Evolutionary conservation across 2,888 invertebrate species (phyloP).

Genomic region (Zonitis immaculata): DNA sequence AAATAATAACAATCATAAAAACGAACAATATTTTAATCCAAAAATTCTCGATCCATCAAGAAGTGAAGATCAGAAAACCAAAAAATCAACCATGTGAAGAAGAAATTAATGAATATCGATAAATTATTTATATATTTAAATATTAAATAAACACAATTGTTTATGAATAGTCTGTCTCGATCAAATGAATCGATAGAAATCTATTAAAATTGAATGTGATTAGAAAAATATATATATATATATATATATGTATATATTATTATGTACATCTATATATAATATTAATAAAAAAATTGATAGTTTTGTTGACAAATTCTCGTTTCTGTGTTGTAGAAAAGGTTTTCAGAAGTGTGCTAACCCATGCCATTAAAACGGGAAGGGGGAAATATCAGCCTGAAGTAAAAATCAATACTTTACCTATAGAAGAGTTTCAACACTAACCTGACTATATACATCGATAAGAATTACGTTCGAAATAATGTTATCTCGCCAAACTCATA

Average conservation of each 20-base stretch:
- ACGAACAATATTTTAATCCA: neutral
- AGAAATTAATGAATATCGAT: neutral
- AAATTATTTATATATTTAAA: neutral
- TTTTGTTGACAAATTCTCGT: neutral
- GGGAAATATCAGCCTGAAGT: constrained; percentile 34
- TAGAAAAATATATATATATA: too few relatives aligned
- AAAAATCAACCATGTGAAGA: neutral
- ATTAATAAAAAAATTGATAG: neutral
- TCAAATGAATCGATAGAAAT: constrained; percentile 1
- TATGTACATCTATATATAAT: too few relatives aligned
- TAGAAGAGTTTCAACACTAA: constrained; percentile 23
- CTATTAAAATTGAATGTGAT: neutral
- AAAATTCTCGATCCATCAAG: neutral
- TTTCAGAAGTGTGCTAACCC: constrained; percentile 21
- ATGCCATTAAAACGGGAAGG: constrained; percentile 24
- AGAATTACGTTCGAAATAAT: constrained; percentile 10
- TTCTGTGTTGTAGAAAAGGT: constrained; percentile 14
- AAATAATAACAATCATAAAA: constrained; percentile 23
- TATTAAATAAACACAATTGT: neutral
- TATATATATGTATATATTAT: too few relatives aligned
- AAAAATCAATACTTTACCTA: constrained; percentile 40
- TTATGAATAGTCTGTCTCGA: constrained; percentile 19
- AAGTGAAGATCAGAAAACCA: neutral
- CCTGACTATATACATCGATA: constrained; percentile 20
- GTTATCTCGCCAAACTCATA: neutral